Evolutionary conservation across 2,888 invertebrate genomes (phyloP).

Genomic region (Tridacna gigas): DNA sequence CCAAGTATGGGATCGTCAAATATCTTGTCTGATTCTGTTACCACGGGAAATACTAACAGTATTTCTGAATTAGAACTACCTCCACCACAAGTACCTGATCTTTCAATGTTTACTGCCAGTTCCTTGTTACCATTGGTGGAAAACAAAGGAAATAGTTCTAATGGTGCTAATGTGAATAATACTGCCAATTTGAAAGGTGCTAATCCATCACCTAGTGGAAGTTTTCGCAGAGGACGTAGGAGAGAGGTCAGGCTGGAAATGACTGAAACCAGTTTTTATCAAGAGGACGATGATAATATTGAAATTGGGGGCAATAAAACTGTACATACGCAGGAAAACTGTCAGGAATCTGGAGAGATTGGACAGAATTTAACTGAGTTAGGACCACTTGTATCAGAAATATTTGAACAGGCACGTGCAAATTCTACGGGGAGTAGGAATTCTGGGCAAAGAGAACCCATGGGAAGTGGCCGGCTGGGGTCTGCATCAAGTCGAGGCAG

Average conservation of each 20-base stretch:
- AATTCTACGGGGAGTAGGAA: slow-evolving; percentile 40
- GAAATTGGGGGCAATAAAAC: slow-evolving; percentile 61
- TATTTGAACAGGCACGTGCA: slow-evolving; percentile 57
- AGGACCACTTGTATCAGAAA: slow-evolving; percentile 58
- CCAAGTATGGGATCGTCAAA: slow-evolving; percentile 63
- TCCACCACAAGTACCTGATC: slow-evolving; percentile 66
- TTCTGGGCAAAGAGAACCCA: slow-evolving; percentile 50
- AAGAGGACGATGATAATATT: slow-evolving; percentile 65
- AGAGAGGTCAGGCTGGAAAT: slow-evolving; percentile 67
- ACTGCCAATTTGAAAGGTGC: slow-evolving; percentile 61
- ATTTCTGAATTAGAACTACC: slow-evolving; percentile 66
- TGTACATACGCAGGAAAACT: slow-evolving; percentile 51
- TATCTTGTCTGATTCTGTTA: slow-evolving; percentile 59
- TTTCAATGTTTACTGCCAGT: slow-evolving; percentile 76
- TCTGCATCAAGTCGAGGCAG: slow-evolving; percentile 63
- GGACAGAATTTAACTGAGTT: slow-evolving; percentile 48
- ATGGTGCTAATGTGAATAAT: slow-evolving; percentile 20
- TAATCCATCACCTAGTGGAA: slow-evolving; percentile 63
- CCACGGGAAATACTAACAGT: slow-evolving; percentile 62
- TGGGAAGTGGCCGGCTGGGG: slow-evolving; percentile 58
- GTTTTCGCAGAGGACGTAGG: slow-evolving; percentile 57
- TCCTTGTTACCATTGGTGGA: slow-evolving; percentile 38
- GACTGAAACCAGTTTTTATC: slow-evolving; percentile 68
- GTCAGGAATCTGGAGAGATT: slow-evolving; percentile 56
- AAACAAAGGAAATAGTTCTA: slow-evolving; percentile 49